These are phyloP conservation scores for Percopsis omiscomaycus DNA, from an alignment of 2,797 vertebrate species.

Conservation along the genomic window DNA sequence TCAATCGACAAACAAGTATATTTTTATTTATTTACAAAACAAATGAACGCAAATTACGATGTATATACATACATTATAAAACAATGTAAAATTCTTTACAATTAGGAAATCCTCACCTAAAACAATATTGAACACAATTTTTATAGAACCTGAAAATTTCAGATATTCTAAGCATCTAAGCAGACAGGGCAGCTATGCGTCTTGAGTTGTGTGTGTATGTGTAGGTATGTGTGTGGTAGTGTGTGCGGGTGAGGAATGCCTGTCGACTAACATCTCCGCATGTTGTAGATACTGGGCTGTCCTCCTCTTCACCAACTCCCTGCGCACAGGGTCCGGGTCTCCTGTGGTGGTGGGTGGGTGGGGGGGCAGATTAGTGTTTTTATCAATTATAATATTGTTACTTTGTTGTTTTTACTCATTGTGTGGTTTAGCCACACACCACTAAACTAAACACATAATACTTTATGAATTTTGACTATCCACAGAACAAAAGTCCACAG, in stretches of 20 bases:
- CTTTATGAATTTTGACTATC: too few species aligned
- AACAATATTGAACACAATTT: too few species aligned
- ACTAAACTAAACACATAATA: too few species aligned
- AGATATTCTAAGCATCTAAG: too few species aligned
- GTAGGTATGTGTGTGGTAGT: conserved; percentile 43
- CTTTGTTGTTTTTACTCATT: conserved; percentile 78
- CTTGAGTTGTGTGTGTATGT: conserved; percentile 9
- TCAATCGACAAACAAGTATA: too few species aligned
- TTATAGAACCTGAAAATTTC: too few species aligned
- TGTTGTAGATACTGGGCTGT: conserved; percentile 84
- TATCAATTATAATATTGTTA: conserved; percentile 55
- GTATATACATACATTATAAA: conserved; percentile 33
- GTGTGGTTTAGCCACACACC: neutral
- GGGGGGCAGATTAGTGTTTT: conserved; percentile 43
- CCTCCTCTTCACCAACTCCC: conserved; percentile 82
- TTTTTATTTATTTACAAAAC: conserved; percentile 60
- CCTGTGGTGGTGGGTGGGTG: conserved; percentile 60
- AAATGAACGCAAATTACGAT: conserved; percentile 45
- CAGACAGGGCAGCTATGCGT: neutral
- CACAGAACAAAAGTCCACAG: too few species aligned
- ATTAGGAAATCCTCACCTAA: neutral
- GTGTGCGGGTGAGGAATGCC: conserved; percentile 61
- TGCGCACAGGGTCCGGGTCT: conserved; percentile 77
- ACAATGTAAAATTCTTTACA: conserved; percentile 11
- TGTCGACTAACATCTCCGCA: conserved; percentile 79